A percentile compares a stretch with the other conserved stretches of the same genome.
Evolutionary conservation across 2,888 invertebrate species (phyloP).

Genomic region (Archips crataeganus): DNA sequence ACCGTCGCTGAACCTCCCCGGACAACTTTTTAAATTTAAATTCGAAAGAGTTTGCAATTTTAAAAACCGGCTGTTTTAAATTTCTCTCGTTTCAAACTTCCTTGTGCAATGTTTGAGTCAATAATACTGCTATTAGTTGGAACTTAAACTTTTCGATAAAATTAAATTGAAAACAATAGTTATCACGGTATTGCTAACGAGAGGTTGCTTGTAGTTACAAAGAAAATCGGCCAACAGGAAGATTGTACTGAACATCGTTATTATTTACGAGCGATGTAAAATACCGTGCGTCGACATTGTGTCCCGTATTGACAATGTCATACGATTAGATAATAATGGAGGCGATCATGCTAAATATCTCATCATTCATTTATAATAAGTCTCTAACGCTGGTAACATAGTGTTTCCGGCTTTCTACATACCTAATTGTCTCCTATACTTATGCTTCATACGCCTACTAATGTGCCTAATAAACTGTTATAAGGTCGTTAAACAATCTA

Average conservation of each 20-base stretch:
- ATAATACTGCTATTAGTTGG: conserved; percentile 17
- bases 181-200: conserved; percentile 35
- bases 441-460: no score
- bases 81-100: conserved; percentile 44
- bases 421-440: no score
- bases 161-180: conserved; percentile 32
- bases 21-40: conserved; percentile 81
- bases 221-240: conserved; percentile 22
- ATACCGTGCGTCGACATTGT: conserved; percentile 33
- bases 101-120: conserved; percentile 28
- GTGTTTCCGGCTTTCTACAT: background rate
- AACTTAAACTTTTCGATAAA: conserved; percentile 27
- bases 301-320: conserved; percentile 28
- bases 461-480: no score
- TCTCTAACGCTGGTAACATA: background rate
- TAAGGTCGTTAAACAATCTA: no score
- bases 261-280: conserved; percentile 40
- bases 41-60: conserved; percentile 68
- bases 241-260: conserved; percentile 28
- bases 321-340: conserved; percentile 25
- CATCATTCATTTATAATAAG: background rate
- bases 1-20: conserved; percentile 65
- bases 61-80: conserved; percentile 51
- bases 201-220: conserved; percentile 29
- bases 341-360: conserved; percentile 9